A percentile compares a stretch with the other conserved stretches of the same genome.
Evolutionary conservation across 2,888 invertebrate species (phyloP).

Genomic region (Heliconius ethilla): DNA sequence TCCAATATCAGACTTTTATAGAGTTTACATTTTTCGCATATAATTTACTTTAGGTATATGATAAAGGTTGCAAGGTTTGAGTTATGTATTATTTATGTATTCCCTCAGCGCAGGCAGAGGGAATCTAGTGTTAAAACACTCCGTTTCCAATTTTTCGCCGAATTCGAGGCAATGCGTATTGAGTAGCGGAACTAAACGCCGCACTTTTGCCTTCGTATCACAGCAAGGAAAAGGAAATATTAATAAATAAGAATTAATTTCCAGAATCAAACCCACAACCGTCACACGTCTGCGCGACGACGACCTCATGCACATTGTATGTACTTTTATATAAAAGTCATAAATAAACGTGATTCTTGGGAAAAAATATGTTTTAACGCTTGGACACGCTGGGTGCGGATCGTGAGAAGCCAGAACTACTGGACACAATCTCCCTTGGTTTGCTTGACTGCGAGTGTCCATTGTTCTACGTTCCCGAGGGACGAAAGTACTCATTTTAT

Average conservation of each 20-base stretch:
- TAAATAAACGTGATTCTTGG: background rate
- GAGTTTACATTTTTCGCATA: conserved; percentile 2
- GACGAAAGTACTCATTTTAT: conserved; percentile 11
- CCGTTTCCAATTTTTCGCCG: too few species aligned
- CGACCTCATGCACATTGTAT: too few species aligned
- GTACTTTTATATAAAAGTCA: background rate
- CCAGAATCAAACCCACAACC: too few species aligned
- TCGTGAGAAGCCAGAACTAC: conserved; percentile 49
- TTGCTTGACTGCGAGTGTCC: conserved; percentile 34
- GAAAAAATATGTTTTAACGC: conserved; percentile 43
- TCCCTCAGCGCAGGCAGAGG: too few species aligned
- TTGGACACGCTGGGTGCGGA: conserved; percentile 49
- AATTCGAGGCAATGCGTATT: too few species aligned
- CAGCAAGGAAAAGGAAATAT: too few species aligned
- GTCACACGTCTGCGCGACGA: too few species aligned
- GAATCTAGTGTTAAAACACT: too few species aligned
- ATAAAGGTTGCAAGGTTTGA: background rate
- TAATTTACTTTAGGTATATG: background rate
- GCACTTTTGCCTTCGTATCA: too few species aligned
- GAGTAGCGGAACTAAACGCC: too few species aligned
- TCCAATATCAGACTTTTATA: background rate
- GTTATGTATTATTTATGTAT: background rate
- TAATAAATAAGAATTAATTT: too few species aligned
- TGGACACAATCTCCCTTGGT: conserved; percentile 37
- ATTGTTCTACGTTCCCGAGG: conserved; percentile 33